Conservation (phyloP, 2,113 vertebrate species). For the Galeopterus variegatus region DNA sequence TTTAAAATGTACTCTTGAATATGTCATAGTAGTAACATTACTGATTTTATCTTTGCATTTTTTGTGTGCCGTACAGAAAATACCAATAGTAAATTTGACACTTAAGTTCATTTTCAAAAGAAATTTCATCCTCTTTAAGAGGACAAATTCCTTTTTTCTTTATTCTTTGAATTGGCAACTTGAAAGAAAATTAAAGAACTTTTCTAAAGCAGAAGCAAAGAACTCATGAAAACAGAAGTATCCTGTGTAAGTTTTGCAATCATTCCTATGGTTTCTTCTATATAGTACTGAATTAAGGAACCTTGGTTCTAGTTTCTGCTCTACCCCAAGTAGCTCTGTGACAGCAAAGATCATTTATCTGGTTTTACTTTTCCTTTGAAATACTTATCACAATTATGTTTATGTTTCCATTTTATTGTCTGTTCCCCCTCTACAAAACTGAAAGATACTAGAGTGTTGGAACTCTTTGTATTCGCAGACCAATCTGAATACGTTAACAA, state of each 20-base stretch:
- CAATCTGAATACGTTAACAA: background rate
- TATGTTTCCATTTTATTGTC: background rate
- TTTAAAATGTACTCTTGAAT: background rate
- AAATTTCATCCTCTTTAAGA: slow-evolving; percentile 6
- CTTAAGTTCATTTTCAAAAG: slow-evolving; percentile 55
- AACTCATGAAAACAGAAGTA: slow-evolving; percentile 40
- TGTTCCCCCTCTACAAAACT: background rate
- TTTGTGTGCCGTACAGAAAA: background rate
- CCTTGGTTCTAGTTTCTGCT: background rate
- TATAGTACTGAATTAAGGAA: background rate
- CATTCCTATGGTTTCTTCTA: background rate
- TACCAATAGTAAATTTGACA: slow-evolving; percentile 2
- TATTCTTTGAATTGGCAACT: slow-evolving; percentile 32
- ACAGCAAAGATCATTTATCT: background rate
- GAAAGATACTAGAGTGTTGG: background rate
- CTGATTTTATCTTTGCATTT: slow-evolving; percentile 6
- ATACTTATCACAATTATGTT: background rate
- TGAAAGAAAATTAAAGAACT: background rate
- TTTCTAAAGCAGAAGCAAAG: slow-evolving; percentile 43
- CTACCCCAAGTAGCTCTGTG: background rate
- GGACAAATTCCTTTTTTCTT: background rate
- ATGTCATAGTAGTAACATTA: background rate
- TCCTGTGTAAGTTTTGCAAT: background rate
- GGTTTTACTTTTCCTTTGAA: slow-evolving; percentile 30
- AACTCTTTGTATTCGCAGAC: background rate